Evolutionary conservation across 2,113 vertebrate species (phyloP).

Genomic region (Peromyscus californicus): DNA sequence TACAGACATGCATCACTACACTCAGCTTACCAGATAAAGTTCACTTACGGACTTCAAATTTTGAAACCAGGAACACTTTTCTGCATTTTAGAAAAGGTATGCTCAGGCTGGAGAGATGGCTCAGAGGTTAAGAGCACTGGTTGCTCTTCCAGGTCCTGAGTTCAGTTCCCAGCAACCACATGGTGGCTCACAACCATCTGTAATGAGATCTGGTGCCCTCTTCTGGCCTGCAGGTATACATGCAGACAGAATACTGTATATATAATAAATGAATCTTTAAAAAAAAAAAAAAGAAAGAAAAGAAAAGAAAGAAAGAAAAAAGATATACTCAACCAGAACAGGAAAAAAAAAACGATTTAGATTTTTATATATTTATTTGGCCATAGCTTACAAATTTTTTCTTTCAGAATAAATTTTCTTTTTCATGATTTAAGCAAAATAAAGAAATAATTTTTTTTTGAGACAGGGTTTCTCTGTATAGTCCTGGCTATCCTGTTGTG

Average conservation of each 20-base stretch:
- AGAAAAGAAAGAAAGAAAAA: not conserved
- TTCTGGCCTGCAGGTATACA: not conserved
- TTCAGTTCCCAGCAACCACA: not conserved
- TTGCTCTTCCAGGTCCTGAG: not conserved
- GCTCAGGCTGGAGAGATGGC: not conserved
- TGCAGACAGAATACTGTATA: not conserved
- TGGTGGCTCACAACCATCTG: not conserved
- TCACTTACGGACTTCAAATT: not conserved
- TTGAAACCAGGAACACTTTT: not conserved
- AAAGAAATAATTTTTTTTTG: too few relatives aligned
- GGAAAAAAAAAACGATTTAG: not conserved
- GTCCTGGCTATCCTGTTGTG: too few relatives aligned
- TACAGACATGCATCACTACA: not conserved
- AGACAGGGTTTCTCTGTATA: too few relatives aligned
- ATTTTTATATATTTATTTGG: not conserved
- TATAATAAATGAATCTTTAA: not conserved
- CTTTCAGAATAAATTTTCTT: constrained; percentile 5
- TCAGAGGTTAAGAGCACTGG: not conserved
- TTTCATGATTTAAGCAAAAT: constrained; percentile 47
- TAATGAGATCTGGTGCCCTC: not conserved
- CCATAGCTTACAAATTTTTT: not conserved
- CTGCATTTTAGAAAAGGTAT: constrained; percentile 1
- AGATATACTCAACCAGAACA: not conserved
- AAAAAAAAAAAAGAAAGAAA: not conserved
- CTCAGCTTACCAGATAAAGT: not conserved